phyloP scores from a whole-genome alignment of 2,888 invertebrate species.

The Noctua pronuba region DNA sequence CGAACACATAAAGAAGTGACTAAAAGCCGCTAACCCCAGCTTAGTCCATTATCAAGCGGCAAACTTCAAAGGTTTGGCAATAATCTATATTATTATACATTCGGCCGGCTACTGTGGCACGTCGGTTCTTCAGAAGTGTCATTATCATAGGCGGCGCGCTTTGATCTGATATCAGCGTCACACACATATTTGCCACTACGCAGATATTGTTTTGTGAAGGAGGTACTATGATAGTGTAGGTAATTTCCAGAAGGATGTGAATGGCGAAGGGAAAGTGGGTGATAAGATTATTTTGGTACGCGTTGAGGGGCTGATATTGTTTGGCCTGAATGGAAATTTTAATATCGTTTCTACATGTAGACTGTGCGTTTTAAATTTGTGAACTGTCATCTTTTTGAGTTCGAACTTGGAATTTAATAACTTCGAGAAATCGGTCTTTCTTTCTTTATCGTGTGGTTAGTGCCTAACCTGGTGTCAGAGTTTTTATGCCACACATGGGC shows the following conservation, averaged over 20 bases:
- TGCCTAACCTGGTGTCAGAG: too few relatives aligned
- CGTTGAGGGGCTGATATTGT: slow-evolving; percentile 5
- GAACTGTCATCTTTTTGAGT: neutral
- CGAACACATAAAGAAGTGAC: slow-evolving; percentile 44
- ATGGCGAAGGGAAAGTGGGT: slow-evolving; percentile 44
- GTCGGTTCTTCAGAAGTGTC: slow-evolving; percentile 80
- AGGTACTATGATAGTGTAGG: slow-evolving; percentile 56
- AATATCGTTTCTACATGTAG: neutral
- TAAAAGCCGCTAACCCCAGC: slow-evolving; percentile 58
- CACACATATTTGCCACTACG: slow-evolving; percentile 82
- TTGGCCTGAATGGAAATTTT: slow-evolving; percentile 8
- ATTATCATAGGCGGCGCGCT: slow-evolving; percentile 77
- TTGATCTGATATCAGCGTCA: slow-evolving; percentile 82
- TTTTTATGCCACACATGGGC: too few relatives aligned
- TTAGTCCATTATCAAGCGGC: slow-evolving; percentile 71
- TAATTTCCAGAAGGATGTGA: slow-evolving; percentile 58
- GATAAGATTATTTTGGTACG: slow-evolving; percentile 47
- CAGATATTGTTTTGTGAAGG: slow-evolving; percentile 80
- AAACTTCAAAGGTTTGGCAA: slow-evolving; percentile 77
- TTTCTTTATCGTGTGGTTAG: too few relatives aligned
- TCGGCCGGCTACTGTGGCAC: slow-evolving; percentile 80
- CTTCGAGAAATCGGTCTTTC: neutral
- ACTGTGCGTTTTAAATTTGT: neutral
- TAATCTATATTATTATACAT: slow-evolving; percentile 76
- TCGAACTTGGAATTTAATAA: neutral